Evolutionary conservation across 1,140 invertebrate genomes (phyloP).

Genomic region (Trachymyrmex septentrionalis): DNA sequence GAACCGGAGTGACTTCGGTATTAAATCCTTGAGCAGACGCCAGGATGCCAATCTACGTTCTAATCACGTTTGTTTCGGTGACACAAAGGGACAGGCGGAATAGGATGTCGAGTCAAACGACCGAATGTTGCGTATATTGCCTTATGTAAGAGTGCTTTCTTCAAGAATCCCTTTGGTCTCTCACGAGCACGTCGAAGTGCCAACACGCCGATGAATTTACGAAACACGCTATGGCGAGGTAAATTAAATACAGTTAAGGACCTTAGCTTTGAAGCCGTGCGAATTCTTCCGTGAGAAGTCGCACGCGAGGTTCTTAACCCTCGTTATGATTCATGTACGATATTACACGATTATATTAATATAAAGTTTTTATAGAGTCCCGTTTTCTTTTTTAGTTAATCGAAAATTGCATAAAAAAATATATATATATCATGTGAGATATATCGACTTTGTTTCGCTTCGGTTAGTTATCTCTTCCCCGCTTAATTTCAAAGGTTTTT

Average conservation of each 20-base stretch:
- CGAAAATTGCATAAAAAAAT: not conserved
- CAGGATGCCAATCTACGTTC: constrained; percentile 49
- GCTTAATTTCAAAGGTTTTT: constrained; percentile 20
- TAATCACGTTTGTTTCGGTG: constrained; percentile 59
- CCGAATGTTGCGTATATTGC: constrained; percentile 34
- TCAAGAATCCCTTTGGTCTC: constrained; percentile 34
- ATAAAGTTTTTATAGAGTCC: not conserved
- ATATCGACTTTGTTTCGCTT: not conserved
- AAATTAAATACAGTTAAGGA: constrained; percentile 68
- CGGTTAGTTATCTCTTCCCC: not conserved
- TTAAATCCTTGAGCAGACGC: constrained; percentile 43
- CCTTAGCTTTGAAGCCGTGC: constrained; percentile 31
- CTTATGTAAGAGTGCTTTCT: constrained; percentile 48
- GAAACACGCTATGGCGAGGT: constrained; percentile 9
- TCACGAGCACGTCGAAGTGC: not conserved
- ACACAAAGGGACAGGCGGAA: constrained; percentile 57
- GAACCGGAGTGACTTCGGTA: constrained; percentile 20
- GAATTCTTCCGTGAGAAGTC: constrained; percentile 22
- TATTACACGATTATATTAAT: not conserved
- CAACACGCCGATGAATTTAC: constrained; percentile 44
- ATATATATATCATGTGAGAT: not conserved
- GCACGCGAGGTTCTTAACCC: not conserved
- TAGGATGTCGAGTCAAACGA: constrained; percentile 35
- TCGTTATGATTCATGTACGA: not conserved
- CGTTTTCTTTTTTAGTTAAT: not conserved